Evolutionary conservation across 2,797 vertebrate species (phyloP).

Genomic region (Onychomys leucogaster): DNA sequence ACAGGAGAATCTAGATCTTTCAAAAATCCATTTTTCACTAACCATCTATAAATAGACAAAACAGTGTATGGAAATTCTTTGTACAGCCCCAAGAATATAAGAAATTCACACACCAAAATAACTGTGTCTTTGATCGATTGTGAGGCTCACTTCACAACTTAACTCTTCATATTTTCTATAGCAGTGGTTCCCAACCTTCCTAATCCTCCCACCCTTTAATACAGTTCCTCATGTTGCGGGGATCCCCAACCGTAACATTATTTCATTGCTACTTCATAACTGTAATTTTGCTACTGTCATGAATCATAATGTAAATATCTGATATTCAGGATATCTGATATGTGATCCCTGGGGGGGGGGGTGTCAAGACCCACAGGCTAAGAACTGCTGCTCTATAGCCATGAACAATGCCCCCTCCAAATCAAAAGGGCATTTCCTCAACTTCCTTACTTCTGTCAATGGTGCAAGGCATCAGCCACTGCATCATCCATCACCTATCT

Average conservation of each 20-base stretch:
- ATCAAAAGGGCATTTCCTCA: neutral
- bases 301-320: neutral
- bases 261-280: neutral
- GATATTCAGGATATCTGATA: neutral
- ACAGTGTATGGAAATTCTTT: neutral
- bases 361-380: neutral
- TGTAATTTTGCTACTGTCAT: neutral
- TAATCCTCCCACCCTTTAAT: neutral
- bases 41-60: conserved; percentile 29
- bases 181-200: neutral
- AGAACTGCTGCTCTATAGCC: neutral
- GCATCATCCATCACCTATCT: neutral
- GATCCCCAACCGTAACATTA: neutral
- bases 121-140: neutral
- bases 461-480: neutral
- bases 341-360: neutral
- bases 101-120: neutral
- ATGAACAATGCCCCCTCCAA: neutral
- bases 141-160: neutral
- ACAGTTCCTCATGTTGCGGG: neutral
- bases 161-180: neutral
- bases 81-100: neutral
- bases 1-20: conserved; percentile 23
- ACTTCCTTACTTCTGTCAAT: neutral
- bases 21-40: conserved; percentile 59